Base-by-base conservation (phyloP, 2,113 vertebrate species). In the Setophaga coronata region DNA sequence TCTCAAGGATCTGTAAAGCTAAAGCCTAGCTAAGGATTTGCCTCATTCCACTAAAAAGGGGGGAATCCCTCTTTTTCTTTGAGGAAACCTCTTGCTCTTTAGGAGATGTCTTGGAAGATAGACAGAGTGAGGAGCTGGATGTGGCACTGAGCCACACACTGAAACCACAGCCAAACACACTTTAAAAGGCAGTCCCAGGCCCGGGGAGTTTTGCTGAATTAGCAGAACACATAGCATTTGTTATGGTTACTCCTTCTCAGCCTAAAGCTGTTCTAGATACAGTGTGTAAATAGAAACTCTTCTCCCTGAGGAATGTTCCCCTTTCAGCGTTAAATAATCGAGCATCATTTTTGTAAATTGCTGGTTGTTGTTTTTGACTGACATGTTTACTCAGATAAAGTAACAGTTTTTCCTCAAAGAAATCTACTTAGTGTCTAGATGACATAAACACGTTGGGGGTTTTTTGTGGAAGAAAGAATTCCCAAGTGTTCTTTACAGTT, bases 301-400 rank as follows among this genome's bases (percentile, higher is more conserved):
- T 87, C 94, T 97, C 89, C 95, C 95, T 14, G n/a, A 90, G 95
- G 97, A 97, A 95, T 88, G 94, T 77, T 83, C 48, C 70, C 96
- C 90, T 95, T 95, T 96, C 83, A 87, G 85, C 93, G 91, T 96
- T 97, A 97, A 98, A 97, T 97, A 96, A 96, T 97, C 58, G 69
- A 97, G 97, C 96, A 96, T 98, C 93, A 84, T 97, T 98, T 97
- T 96, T 97, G 82, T 95, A 97, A 98, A 98, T 98, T 98, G 96
- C 97, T 97, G 95, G 97, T 98, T 97, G 95, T 97, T 98, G 95
- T 96, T 94, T 97, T 96, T 98, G 98, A 98, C 81, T 98, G 98
- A 89, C 98, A 97, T 98, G 97, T 98, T 98, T 98, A 98, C 96
- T 92, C 90, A 96, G 97, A 98, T 98, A 98, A 95, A 94, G 88